A percentile compares a stretch with the other conserved stretches of the same genome.
Evolutionary conservation across 2,113 vertebrate genomes (phyloP).

Genomic region (Acanthochromis polyacanthus): DNA sequence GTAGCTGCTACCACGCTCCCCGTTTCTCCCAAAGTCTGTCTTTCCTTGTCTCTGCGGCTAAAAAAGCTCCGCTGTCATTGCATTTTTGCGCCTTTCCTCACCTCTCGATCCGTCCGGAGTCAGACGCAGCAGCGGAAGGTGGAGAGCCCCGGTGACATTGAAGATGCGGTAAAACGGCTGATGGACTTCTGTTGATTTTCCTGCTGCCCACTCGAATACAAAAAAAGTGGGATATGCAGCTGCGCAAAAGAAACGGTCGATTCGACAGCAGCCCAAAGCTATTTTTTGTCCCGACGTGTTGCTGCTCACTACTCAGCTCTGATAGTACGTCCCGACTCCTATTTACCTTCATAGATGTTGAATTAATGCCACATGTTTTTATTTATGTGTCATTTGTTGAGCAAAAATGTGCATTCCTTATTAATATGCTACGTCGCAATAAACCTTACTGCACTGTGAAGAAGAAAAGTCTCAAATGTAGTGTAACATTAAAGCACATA

Average conservation of each 20-base stretch:
- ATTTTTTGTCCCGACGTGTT: not conserved
- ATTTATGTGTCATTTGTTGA: too few species aligned
- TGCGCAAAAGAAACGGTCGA: conserved; percentile 59
- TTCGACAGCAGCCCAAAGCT: conserved; percentile 8
- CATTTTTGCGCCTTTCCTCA: not conserved
- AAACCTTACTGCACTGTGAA: too few species aligned
- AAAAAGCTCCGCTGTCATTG: not conserved
- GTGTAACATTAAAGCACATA: too few species aligned
- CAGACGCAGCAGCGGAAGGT: not conserved
- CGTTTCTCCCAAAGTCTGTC: not conserved
- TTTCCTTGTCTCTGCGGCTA: not conserved
- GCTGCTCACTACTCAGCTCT: too few species aligned
- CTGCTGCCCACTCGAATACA: conserved; percentile 11
- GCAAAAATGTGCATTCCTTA: too few species aligned
- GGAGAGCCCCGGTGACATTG: not conserved
- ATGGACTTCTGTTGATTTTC: not conserved
- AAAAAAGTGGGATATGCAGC: conserved; percentile 30
- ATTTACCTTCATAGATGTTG: too few species aligned
- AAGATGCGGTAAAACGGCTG: conserved; percentile 5
- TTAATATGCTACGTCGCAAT: too few species aligned
- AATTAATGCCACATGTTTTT: too few species aligned
- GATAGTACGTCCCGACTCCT: not conserved
- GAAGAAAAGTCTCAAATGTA: too few species aligned
- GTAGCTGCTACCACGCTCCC: not conserved
- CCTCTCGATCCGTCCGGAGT: not conserved